Conservation (phyloP, 1,140 invertebrate species). For the Capitella teleta region DNA sequence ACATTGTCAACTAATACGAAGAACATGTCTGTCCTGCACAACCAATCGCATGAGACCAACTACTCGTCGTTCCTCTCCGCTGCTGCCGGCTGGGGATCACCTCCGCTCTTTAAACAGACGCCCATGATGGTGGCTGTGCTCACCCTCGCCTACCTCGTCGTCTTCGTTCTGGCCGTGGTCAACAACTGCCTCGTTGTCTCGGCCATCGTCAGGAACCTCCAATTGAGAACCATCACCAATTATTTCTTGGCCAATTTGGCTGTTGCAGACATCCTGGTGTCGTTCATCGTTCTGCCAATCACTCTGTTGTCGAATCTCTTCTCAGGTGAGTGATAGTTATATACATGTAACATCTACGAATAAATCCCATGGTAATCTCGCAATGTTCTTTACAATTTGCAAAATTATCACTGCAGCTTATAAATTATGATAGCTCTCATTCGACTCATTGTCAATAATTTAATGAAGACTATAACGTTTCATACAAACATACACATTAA, state of each 20-base stretch:
- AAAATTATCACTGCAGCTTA: too few relatives aligned
- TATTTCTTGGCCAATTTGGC: slow-evolving; percentile 44
- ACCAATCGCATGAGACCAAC: too few relatives aligned
- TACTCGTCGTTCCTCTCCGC: too few relatives aligned
- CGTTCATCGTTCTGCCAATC: slow-evolving; percentile 19
- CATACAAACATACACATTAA: too few relatives aligned
- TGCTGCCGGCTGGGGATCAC: background rate
- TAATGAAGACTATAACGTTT: too few relatives aligned
- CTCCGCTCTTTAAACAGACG: slow-evolving; percentile 55
- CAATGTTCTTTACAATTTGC: too few relatives aligned
- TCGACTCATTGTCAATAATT: too few relatives aligned
- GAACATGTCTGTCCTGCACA: too few relatives aligned
- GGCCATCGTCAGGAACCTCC: slow-evolving; percentile 70
- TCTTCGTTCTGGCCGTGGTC: slow-evolving; percentile 73
- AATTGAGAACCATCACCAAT: slow-evolving; percentile 61
- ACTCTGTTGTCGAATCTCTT: slow-evolving; percentile 13
- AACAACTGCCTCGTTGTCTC: slow-evolving; percentile 82
- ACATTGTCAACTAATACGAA: too few relatives aligned
- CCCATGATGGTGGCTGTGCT: slow-evolving; percentile 4
- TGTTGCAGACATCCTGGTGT: slow-evolving; percentile 16
- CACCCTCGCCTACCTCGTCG: slow-evolving; percentile 60
- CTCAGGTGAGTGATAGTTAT: slow-evolving; percentile 10
- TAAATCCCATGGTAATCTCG: too few relatives aligned
- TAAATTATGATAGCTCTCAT: too few relatives aligned
- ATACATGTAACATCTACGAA: too few relatives aligned